These are phyloP conservation scores for Notiomystis cincta DNA, from an alignment of 2,113 vertebrate genomes.

Conservation along the genomic window DNA sequence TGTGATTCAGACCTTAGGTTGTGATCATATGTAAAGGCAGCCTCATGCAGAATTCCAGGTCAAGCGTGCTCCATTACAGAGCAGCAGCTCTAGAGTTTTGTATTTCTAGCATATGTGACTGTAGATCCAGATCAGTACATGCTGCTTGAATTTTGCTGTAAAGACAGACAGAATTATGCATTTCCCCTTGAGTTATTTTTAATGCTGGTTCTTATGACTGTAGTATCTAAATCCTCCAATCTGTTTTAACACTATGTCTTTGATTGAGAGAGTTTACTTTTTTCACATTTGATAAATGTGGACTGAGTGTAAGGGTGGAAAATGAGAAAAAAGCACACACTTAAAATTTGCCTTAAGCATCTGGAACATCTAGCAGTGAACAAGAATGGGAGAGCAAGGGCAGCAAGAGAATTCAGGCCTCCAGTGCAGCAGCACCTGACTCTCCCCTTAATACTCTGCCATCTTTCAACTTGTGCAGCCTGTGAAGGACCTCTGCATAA, in stretches of 20 bases:
- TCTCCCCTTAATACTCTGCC: background rate
- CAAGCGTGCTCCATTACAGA: background rate
- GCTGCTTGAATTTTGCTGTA: background rate
- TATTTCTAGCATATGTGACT: background rate
- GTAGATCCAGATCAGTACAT: background rate
- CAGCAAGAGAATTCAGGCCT: background rate
- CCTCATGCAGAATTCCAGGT: background rate
- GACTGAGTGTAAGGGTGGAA: background rate
- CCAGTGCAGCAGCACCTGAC: background rate
- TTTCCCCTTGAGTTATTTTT: background rate
- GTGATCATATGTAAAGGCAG: background rate
- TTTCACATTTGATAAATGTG: background rate
- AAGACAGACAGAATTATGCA: background rate
- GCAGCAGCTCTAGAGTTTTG: background rate
- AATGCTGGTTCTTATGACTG: background rate
- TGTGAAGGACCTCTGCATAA: background rate
- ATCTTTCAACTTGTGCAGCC: background rate
- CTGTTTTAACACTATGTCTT: background rate
- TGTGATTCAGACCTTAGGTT: background rate
- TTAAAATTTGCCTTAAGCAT: background rate
- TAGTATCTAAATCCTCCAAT: background rate
- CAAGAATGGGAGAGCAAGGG: background rate
- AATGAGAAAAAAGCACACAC: background rate
- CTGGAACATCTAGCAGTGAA: background rate
- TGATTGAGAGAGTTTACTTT: accelerated